A percentile compares a stretch with the other conserved stretches of the same genome.
These are phyloP conservation scores for Bucorvus abyssinicus DNA, from an alignment of 2,797 vertebrate genomes.

Conservation along the genomic window DNA sequence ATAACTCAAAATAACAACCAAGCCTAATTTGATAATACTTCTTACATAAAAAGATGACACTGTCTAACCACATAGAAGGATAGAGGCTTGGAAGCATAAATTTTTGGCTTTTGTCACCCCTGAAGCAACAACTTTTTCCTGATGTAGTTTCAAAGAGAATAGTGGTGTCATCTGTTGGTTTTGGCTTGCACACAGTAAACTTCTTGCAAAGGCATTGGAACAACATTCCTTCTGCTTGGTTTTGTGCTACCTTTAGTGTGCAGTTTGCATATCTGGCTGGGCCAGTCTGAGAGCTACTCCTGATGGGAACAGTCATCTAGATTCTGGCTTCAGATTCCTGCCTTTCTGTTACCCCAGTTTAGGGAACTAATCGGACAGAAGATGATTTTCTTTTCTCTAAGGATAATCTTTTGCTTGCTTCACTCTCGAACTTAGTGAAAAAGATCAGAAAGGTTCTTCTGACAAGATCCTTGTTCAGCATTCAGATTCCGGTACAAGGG, in stretches of 20 bases:
- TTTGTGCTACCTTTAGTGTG: neutral
- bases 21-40: neutral
- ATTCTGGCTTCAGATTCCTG: neutral
- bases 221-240: neutral
- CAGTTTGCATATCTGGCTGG: neutral
- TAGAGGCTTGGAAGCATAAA: neutral
- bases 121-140: neutral
- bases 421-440: neutral
- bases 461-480: neutral
- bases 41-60: neutral
- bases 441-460: neutral
- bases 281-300: neutral
- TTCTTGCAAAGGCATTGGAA: neutral
- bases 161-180: neutral
- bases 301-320: accelerated
- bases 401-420: neutral
- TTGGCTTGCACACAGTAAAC: neutral
- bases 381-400: neutral
- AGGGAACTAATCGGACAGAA: neutral
- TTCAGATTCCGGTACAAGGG: neutral
- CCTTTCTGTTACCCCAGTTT: neutral
- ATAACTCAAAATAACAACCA: neutral
- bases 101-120: neutral
- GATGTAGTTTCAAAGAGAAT: neutral
- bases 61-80: neutral